Conservation (phyloP, 2,888 invertebrate genomes). For the Dromius quadrimaculatus region DNA sequence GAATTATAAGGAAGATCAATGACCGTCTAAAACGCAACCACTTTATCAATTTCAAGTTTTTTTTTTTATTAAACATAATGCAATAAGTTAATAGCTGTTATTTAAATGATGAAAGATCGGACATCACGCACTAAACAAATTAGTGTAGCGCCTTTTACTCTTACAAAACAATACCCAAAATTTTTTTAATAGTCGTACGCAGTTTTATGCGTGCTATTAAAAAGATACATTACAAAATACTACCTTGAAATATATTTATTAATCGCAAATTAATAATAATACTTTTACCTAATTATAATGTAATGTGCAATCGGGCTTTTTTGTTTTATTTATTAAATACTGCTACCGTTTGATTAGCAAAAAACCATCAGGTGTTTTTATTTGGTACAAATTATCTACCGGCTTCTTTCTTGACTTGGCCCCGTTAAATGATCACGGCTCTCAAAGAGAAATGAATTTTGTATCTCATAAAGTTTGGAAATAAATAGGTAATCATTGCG, state of each 20-base stretch:
- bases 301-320: background rate
- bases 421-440: slow-evolving; percentile 4
- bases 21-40: too few species aligned
- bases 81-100: slow-evolving; percentile 30
- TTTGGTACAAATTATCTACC: slow-evolving; percentile 13
- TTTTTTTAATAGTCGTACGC: too few species aligned
- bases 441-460: background rate
- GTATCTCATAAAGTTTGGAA: slow-evolving; percentile 16
- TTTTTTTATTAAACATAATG: slow-evolving; percentile 7
- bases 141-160: slow-evolving; percentile 16
- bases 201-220: too few species aligned
- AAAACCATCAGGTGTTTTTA: slow-evolving; percentile 29
- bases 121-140: slow-evolving; percentile 26
- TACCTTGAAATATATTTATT: too few species aligned
- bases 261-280: slow-evolving; percentile 7
- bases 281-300: slow-evolving; percentile 2
- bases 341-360: slow-evolving; percentile 48
- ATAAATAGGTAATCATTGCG: slow-evolving; percentile 1
- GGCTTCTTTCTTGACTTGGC: slow-evolving; percentile 38
- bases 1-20: too few species aligned
- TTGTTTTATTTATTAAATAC: slow-evolving; percentile 46
- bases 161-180: slow-evolving; percentile 27
- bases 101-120: slow-evolving; percentile 17
- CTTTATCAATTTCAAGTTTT: too few species aligned
- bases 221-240: too few species aligned